These are phyloP conservation scores for Sterna hirundo DNA, from an alignment of 2,113 vertebrate species.

Conservation along the genomic window DNA sequence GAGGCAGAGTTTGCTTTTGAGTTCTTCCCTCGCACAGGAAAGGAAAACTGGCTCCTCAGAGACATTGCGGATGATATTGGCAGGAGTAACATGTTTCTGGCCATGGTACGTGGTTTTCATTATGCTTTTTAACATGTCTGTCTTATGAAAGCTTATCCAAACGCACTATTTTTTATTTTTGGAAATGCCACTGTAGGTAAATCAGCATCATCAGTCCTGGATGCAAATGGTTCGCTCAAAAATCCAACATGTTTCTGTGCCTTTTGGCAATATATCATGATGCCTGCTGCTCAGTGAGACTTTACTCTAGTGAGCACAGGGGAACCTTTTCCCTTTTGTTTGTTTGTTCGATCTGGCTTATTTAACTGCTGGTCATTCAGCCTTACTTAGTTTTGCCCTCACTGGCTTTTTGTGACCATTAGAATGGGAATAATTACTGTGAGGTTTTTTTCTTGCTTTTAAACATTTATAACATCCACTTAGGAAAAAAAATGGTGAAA, in stretches of 20 bases:
- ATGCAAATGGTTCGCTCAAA: background rate
- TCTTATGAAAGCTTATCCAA: background rate
- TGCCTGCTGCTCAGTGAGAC: background rate
- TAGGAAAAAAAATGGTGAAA: background rate
- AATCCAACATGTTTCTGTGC: background rate
- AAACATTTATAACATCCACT: constrained; percentile 56
- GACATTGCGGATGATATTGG: constrained; percentile 1
- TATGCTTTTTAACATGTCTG: background rate
- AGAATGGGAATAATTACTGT: constrained; percentile 43
- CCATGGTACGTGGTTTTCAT: constrained; percentile 10
- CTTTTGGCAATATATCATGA: background rate
- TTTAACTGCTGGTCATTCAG: constrained; percentile 51
- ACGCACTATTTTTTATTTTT: background rate
- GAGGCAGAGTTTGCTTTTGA: background rate
- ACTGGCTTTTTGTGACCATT: constrained; percentile 32
- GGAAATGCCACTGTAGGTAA: background rate
- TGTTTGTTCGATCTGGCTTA: constrained; percentile 25
- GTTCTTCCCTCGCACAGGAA: constrained; percentile 41
- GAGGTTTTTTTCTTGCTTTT: constrained; percentile 20
- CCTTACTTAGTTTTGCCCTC: constrained; percentile 33
- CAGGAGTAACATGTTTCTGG: constrained; percentile 15
- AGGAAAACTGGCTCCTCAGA: constrained; percentile 30
- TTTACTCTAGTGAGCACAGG: background rate
- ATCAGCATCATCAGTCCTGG: background rate
- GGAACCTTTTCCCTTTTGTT: background rate